Evolutionary conservation across 2,888 invertebrate species (phyloP), one percentile per base, ranked within the genome.

Genomic region (Drosophila imparisetae): DNA sequence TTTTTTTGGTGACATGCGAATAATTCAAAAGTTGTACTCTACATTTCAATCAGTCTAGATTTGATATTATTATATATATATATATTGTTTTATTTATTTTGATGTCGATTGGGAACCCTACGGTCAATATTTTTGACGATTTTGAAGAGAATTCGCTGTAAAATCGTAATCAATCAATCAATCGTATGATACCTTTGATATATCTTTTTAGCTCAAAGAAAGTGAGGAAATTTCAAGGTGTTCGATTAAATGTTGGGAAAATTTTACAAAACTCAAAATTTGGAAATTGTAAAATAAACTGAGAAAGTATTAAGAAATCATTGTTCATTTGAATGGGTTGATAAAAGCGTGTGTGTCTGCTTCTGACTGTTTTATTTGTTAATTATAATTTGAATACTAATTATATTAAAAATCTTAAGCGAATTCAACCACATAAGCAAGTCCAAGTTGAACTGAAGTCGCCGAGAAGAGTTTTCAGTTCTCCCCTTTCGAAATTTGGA

Each of bases 371-470:
- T 68, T 75, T 63, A 66, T 58, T 58, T 76, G 61, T 66, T 63
- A 48, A 78, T 72, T 81, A 78, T 74, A 68, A 69, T 69, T 81
- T 75, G 63, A 60, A 74, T 80, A 62, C 74, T 74, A 77, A 74
- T 78, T 77, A 66, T 74, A 74, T 78, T 74, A 61, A 69, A 69
- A 36, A 38, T 10, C 10, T 18, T 4, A 53, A 53, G 27, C 36
- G 40, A 65, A 69, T 18, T 55, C 59, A 45, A 60, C 21, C 36
- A 52, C 27, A 58, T 32, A 54, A 40, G 58, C 45, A 42, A 53
- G 50, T 57, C 15, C 29, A 59, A 52, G 27, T 24, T 36, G 15
- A n/a, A 30, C 24, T 40, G 38, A 50, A 49, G 45, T 40, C 8
- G 15, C 24, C 11, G n/a, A 10, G n/a, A 58, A 32, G n/a, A 24